A percentile compares a stretch with the other conserved stretches of the same genome.
These are phyloP conservation scores for Neoniphon sammara DNA, from an alignment of 2,797 vertebrate species.

Conservation along the genomic window DNA sequence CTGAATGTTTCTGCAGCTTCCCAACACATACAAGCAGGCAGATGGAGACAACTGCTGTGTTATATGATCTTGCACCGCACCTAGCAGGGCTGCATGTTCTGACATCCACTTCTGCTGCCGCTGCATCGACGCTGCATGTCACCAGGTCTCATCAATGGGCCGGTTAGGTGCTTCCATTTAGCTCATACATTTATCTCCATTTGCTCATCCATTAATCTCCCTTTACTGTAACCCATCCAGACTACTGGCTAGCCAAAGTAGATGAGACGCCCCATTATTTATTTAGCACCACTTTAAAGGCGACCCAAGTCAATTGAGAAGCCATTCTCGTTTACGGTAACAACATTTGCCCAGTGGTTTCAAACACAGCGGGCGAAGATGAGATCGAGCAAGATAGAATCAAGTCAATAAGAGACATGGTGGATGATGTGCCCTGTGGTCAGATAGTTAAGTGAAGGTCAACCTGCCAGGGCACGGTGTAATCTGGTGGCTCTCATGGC, in stretches of 20 bases:
- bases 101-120: constrained; percentile 16
- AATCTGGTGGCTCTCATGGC: constrained; percentile 59
- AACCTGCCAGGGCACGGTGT: constrained; percentile 47
- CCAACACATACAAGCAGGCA: not conserved
- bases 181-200: constrained; percentile 64
- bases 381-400: constrained; percentile 69
- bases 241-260: constrained; percentile 62
- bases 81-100: not conserved
- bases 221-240: constrained; percentile 76
- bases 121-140: constrained; percentile 38
- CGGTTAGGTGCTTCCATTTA: constrained; percentile 46
- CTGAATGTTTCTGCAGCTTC: not conserved
- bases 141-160: constrained; percentile 27
- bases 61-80: not conserved
- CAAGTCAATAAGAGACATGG: constrained; percentile 68
- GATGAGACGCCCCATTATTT: constrained; percentile 79
- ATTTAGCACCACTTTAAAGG: constrained; percentile 79
- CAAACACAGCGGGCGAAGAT: constrained; percentile 50
- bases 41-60: not conserved
- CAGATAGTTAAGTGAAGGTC: constrained; percentile 74
- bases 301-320: constrained; percentile 72
- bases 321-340: constrained; percentile 72
- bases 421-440: constrained; percentile 60
- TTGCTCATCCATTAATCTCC: constrained; percentile 72
- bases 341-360: constrained; percentile 62